A percentile compares a stretch with the other conserved stretches of the same genome.
Conservation (phyloP, 2,888 invertebrate species). For the Philonicus albiceps region DNA sequence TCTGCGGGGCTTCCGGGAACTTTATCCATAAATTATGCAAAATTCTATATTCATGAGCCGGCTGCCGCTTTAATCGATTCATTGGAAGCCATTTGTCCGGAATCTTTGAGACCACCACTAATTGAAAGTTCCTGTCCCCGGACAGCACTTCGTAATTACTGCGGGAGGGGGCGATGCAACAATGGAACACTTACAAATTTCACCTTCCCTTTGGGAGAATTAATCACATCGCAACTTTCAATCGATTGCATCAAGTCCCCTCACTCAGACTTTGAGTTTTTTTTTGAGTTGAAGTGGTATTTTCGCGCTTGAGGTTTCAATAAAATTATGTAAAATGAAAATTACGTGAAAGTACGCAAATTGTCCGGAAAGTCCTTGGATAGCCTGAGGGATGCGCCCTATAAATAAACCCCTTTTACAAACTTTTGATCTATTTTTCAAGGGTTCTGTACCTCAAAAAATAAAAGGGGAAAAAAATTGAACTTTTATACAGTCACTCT, state of each 20-base stretch:
- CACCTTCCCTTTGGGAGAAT: not conserved
- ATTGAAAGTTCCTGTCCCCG: slow-evolving; percentile 5
- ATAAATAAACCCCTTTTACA: too few species aligned
- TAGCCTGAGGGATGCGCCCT: too few species aligned
- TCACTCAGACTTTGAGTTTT: not conserved
- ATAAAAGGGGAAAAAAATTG: too few species aligned
- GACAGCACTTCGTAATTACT: not conserved
- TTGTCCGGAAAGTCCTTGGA: not conserved
- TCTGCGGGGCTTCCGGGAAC: not conserved
- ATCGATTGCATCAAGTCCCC: not conserved
- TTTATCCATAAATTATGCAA: slow-evolving; percentile 1
- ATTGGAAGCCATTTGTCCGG: slow-evolving; percentile 10
- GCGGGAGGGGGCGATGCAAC: not conserved
- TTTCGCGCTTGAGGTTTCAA: not conserved
- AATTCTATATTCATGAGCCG: slow-evolving; percentile 16
- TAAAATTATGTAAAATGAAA: not conserved
- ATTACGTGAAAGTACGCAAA: not conserved
- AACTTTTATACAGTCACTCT: too few species aligned
- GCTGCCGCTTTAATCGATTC: slow-evolving; percentile 6
- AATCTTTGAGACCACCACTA: slow-evolving; percentile 14
- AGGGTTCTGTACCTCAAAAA: too few species aligned
- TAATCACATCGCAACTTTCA: not conserved
- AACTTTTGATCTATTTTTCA: too few species aligned
- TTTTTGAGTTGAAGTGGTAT: not conserved
- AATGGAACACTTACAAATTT: not conserved